phyloP scores from a whole-genome alignment of 2,113 vertebrate genomes.

The Passer domesticus region DNA sequence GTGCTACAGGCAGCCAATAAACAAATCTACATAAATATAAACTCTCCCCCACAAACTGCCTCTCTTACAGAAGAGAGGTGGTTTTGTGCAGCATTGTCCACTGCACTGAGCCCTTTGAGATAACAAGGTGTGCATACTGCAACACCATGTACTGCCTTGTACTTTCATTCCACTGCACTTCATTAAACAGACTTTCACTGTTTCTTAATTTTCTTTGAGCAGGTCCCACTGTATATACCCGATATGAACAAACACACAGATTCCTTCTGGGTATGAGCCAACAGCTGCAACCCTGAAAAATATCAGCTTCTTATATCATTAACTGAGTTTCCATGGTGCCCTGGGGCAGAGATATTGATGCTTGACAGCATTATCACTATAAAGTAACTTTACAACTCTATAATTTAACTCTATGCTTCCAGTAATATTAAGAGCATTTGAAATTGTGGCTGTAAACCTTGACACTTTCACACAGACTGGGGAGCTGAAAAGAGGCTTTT shows the following conservation, averaged over 20 bases:
- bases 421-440: constrained; percentile 79
- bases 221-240: neutral
- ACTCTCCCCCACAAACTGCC: neutral
- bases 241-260: constrained; percentile 19
- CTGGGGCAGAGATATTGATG: constrained; percentile 67
- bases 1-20: neutral
- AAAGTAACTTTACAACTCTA: constrained; percentile 82
- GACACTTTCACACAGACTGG: constrained; percentile 52
- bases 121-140: neutral
- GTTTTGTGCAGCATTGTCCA: neutral
- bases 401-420: constrained; percentile 81
- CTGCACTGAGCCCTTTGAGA: neutral
- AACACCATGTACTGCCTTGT: neutral
- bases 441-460: constrained; percentile 75
- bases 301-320: constrained; percentile 71
- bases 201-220: constrained; percentile 55
- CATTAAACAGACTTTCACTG: constrained; percentile 24
- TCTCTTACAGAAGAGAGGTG: neutral
- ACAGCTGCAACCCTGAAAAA: constrained; percentile 65
- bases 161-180: neutral
- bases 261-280: constrained; percentile 59
- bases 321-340: constrained; percentile 75
- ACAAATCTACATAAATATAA: neutral
- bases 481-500: constrained; percentile 20
- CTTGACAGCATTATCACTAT: constrained; percentile 78